Evolutionary conservation across 64 coral and sea anemone species (phyloP).

Genomic region (Pachyseris speciosa): DNA sequence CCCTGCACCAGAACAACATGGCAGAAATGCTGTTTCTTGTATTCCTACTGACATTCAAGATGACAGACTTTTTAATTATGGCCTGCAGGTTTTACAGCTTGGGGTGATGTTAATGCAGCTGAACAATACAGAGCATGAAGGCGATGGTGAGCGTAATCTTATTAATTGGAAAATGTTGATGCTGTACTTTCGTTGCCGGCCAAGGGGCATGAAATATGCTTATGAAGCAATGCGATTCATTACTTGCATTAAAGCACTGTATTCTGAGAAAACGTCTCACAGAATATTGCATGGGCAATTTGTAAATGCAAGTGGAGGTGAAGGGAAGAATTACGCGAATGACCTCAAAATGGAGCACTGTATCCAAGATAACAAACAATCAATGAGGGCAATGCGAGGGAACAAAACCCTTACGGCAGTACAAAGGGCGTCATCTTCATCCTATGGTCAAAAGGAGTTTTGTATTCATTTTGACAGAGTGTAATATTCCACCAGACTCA

Average conservation of each 20-base stretch:
- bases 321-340: constrained; percentile 62
- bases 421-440: neutral
- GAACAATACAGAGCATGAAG: constrained; percentile 7
- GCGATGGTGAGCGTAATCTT: neutral
- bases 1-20: neutral
- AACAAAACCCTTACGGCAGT: constrained; percentile 72
- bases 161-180: constrained; percentile 57
- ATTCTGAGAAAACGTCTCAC: constrained; percentile 28
- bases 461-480: constrained; percentile 12
- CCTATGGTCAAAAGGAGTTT: constrained; percentile 15
- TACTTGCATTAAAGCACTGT: constrained; percentile 7
- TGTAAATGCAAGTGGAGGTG: constrained; percentile 58
- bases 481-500: neutral
- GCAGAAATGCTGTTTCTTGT: constrained; percentile 10
- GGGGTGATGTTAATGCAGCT: constrained; percentile 20
- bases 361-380: constrained; percentile 18
- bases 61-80: constrained; percentile 22
- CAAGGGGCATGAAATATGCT: constrained; percentile 39
- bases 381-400: constrained; percentile 7
- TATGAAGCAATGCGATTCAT: constrained; percentile 42
- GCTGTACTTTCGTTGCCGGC: constrained; percentile 4
- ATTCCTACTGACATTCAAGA: constrained; percentile 28
- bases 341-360: constrained; percentile 59
- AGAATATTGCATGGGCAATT: constrained; percentile 58
- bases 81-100: constrained; percentile 6